Base-by-base conservation (phyloP, 2,113 vertebrate genomes). In the Daphoenositta chrysoptera region DNA sequence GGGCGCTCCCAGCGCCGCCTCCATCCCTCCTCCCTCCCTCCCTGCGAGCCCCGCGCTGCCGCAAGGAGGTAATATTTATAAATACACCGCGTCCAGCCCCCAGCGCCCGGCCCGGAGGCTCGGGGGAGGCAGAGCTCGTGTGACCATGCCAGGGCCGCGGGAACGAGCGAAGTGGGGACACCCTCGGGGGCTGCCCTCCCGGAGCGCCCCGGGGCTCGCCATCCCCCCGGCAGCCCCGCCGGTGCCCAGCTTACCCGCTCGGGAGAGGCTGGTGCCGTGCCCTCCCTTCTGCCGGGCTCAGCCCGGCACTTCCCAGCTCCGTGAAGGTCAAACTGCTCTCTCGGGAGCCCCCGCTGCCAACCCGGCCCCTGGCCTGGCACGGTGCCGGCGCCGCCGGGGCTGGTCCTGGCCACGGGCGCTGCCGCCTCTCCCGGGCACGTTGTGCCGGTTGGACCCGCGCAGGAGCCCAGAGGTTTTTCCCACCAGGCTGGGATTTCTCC, bases 151-250 rank as follows among this genome's bases (percentile, higher is more conserved):
- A 11, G 8, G 19, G 47, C 26, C 18, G 13, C 45, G 9, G 86
- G 77, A 95, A 97, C 95, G 96, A 97, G 94, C 94, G 95, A 90
- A 83, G 7, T 10, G 54, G 97, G 97, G 56, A 97, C 97, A 97
- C 54, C 96, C 90, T 86, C 89, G 95, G 56, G 33, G 19, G 7
- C 14, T 80, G 93, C 75, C 94, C 93, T 83, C 85, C 94, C 89
- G 20, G 86, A 65, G 20, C 66, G 33, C 69, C 85, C 60, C 31
- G 1, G 75, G 35, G 73, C 44, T 83, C 47, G 5, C 50, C 85
- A 6, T 18, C 65, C 24, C 30, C 47, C 72, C 1, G 7, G 66
- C 50, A 77, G 66, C 72, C 17, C 69, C 87, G 39, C 28, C 18
- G 1, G 1, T 1, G 9, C 75, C 73, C 37, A 2, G 30, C 90